Evolutionary conservation across 2,113 vertebrate genomes (phyloP).

Genomic region (Prolemur simus): DNA sequence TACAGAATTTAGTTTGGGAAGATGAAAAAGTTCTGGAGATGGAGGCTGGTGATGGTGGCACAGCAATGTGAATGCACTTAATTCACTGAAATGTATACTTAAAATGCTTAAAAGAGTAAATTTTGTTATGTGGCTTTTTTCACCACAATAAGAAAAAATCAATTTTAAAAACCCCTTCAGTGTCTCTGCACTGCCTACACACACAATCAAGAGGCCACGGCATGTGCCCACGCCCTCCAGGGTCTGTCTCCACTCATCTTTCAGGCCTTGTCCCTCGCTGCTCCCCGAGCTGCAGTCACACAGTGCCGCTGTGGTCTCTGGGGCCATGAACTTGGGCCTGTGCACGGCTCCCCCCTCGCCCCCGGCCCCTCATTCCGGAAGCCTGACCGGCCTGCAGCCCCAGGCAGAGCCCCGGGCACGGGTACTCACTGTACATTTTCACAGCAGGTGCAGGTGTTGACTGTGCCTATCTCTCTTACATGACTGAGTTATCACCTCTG

Average conservation of each 20-base stretch:
- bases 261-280: no score
- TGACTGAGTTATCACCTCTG: not conserved
- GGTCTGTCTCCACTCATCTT: not conserved
- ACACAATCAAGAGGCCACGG: no score
- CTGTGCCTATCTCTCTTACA: not conserved
- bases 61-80: no score
- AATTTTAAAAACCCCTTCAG: fast-evolving
- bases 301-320: not conserved
- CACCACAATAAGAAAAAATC: not conserved
- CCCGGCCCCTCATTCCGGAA: not conserved
- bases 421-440: not conserved
- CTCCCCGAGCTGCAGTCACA: not conserved
- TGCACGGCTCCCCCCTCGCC: no score
- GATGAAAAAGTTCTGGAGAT: not conserved
- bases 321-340: not conserved
- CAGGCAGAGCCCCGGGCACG: not conserved
- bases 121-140: not conserved
- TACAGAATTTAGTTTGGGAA: not conserved
- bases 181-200: not conserved
- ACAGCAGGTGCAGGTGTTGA: not conserved
- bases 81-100: not conserved
- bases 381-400: not conserved
- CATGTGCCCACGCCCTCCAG: not conserved
- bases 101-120: not conserved
- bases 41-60: no score